Evolutionary conservation across 2,113 vertebrate species (phyloP).

Genomic region (Piaya cayana): DNA sequence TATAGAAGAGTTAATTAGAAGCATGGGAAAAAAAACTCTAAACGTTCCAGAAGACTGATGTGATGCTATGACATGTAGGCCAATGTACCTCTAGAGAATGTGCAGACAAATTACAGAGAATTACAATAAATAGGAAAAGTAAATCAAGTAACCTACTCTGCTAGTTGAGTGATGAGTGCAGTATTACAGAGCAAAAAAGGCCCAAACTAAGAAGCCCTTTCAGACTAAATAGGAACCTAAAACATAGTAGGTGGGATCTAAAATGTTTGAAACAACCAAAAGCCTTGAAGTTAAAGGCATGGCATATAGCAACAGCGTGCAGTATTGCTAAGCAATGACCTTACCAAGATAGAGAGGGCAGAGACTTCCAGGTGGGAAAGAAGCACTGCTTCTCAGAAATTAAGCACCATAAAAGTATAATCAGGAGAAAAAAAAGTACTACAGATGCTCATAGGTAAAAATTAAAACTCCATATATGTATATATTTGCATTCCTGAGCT

Average conservation of each 20-base stretch:
- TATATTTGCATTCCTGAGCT: neutral
- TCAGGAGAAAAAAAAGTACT: neutral
- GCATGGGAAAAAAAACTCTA: neutral
- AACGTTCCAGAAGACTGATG: too few relatives aligned
- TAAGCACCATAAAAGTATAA: neutral
- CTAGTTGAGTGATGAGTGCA: neutral
- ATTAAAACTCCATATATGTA: neutral
- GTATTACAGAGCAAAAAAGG: neutral
- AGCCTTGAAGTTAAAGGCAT: neutral
- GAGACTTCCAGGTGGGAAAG: neutral
- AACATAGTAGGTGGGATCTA: neutral
- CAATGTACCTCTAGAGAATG: neutral
- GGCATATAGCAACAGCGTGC: neutral
- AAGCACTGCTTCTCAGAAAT: neutral
- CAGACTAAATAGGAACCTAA: neutral
- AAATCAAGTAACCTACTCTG: neutral
- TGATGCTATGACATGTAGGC: too few relatives aligned
- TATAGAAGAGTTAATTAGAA: neutral
- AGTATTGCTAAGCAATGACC: neutral
- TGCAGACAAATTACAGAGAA: neutral
- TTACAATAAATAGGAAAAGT: neutral
- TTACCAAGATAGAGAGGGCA: neutral
- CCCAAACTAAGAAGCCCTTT: neutral
- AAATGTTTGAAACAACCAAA: neutral
- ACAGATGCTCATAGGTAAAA: neutral